Conservation (phyloP, 2,888 invertebrate genomes). For the Conops quadrifasciatus region DNA sequence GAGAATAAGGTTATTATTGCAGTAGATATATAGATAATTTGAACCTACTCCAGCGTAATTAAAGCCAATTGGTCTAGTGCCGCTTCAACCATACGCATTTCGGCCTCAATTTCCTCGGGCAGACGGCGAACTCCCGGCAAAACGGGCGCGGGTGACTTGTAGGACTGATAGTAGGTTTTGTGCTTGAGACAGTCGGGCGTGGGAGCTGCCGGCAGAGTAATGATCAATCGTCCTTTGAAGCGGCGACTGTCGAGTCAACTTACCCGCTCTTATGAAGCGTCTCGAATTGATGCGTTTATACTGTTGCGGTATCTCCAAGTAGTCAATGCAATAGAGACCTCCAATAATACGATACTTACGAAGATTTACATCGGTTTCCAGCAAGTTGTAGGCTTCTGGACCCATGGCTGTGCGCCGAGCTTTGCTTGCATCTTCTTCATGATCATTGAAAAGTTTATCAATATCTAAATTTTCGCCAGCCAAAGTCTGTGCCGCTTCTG, state of each 20-base stretch:
- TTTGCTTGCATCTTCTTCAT: conserved; percentile 62
- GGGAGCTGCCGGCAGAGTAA: conserved; percentile 50
- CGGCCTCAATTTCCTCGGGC: conserved; percentile 83
- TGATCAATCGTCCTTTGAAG: background rate
- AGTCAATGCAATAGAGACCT: conserved; percentile 78
- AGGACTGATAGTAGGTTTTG: conserved; percentile 73
- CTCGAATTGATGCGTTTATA: conserved; percentile 60
- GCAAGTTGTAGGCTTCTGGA: conserved; percentile 61
- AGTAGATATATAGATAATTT: background rate
- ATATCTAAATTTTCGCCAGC: conserved; percentile 58
- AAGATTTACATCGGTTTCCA: conserved; percentile 74
- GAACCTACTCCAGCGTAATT: conserved; percentile 74
- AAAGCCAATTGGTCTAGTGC: conserved; percentile 78
- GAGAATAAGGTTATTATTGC: background rate
- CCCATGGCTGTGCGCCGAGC: conserved; percentile 58
- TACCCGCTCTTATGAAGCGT: conserved; percentile 63
- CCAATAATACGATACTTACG: conserved; percentile 79
- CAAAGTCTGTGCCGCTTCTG: conserved; percentile 52
- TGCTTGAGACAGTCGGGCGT: conserved; percentile 68
- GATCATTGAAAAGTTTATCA: conserved; percentile 63
- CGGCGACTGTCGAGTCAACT: conserved; percentile 4
- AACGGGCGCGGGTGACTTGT: conserved; percentile 73
- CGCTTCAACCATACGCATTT: conserved; percentile 76
- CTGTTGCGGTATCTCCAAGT: conserved; percentile 81
- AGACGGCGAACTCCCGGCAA: conserved; percentile 74